Conservation (phyloP, 2,113 vertebrate genomes). For the Hippocampus mohnikei region DNA sequence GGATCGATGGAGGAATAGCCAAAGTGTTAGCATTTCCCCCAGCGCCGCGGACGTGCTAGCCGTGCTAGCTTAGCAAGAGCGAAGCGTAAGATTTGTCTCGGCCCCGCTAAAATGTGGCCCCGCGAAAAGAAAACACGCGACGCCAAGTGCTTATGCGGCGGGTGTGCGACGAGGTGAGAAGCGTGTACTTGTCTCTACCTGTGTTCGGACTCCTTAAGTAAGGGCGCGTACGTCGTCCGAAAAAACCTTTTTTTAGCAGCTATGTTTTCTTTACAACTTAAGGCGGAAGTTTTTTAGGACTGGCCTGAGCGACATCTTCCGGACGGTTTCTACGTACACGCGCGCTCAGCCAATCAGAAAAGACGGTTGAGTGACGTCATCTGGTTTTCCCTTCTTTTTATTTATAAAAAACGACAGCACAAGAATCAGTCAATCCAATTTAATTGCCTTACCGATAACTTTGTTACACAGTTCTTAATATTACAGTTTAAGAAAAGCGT, state of each 20-base stretch:
- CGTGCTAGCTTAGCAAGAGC: background rate
- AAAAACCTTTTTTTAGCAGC: slow-evolving; percentile 48
- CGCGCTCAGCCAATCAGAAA: slow-evolving; percentile 42
- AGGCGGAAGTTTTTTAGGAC: slow-evolving; percentile 73
- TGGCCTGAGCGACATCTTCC: slow-evolving; percentile 65
- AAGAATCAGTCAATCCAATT: no score
- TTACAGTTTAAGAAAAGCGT: no score
- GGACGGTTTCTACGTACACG: slow-evolving; percentile 53
- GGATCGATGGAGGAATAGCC: slow-evolving; percentile 22
- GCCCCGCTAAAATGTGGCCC: background rate
- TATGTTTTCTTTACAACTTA: slow-evolving; percentile 73
- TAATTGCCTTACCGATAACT: no score
- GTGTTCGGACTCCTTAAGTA: slow-evolving; percentile 43
- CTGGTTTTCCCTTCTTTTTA: no score
- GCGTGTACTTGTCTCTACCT: slow-evolving; percentile 50
- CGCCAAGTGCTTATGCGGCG: slow-evolving; percentile 1
- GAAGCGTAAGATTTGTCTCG: background rate
- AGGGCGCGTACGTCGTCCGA: slow-evolving; percentile 46
- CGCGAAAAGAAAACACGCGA: background rate
- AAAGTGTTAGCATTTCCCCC: slow-evolving; percentile 24
- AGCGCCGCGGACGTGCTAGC: slow-evolving; percentile 34
- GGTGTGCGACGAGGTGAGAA: background rate
- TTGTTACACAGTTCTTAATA: no score
- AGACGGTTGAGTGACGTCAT: background rate
- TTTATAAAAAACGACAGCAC: no score